Conservation (phyloP, 2,113 vertebrate species). For the Ammodytes dubius region DNA sequence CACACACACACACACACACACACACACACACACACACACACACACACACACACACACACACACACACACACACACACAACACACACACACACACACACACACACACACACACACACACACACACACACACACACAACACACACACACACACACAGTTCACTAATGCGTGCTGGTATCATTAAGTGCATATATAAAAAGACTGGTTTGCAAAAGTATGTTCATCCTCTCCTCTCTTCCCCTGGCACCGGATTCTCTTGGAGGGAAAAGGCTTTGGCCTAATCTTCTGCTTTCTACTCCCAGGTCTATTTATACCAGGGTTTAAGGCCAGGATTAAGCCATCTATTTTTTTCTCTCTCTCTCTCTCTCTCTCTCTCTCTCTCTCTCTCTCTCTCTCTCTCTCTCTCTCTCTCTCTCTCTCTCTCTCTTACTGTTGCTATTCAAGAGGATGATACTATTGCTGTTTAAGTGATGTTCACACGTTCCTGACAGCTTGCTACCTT, state of each 20-base stretch:
- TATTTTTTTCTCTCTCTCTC: constrained; percentile 15
- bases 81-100: background rate
- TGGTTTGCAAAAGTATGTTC: background rate
- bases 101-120: background rate
- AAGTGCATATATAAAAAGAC: background rate
- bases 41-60: background rate
- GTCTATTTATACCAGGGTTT: constrained; percentile 78
- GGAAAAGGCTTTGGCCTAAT: constrained; percentile 73
- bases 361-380: background rate
- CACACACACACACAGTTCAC: background rate
- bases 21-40: background rate
- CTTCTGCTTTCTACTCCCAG: constrained; percentile 59
- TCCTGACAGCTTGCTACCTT: constrained; percentile 23
- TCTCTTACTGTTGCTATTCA: constrained; percentile 3
- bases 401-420: constrained; percentile 5
- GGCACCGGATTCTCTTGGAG: constrained; percentile 51
- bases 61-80: background rate
- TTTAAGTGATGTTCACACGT: constrained; percentile 42
- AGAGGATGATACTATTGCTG: constrained; percentile 21
- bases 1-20: background rate
- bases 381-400: constrained; percentile 1
- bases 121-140: background rate
- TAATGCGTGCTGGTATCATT: background rate
- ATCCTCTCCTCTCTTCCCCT: background rate
- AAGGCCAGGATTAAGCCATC: constrained; percentile 70